Evolutionary conservation across 2,888 invertebrate genomes (phyloP), one percentile per base, ranked within the genome.

Genomic region (Limnephilus auricula): DNA sequence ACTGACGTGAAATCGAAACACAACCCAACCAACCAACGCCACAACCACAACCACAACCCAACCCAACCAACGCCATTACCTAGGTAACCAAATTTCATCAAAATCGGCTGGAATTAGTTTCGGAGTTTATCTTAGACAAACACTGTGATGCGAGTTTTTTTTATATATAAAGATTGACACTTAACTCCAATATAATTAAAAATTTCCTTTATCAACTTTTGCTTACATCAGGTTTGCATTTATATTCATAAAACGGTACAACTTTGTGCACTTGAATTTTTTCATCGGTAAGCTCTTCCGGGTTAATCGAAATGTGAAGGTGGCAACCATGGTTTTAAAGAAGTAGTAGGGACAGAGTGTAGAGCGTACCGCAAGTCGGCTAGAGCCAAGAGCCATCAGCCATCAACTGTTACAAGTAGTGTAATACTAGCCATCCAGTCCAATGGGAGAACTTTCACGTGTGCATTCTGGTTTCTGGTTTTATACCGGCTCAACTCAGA

Each of bases 401-500:
- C 12, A 32, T 5, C 6, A 25, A 25, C 65, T 25, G 25, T 25
- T 65, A 65, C 65, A 25, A 65, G 65, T 65, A 65, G 65, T 65
- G 9, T 25, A 65, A 65, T n/a, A 65, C n/a, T 65, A 65, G 65
- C 65, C 65, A 65, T 65, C 65, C 65, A n/a, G 65, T 65, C 65
- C 65, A 25, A 25, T 65, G 65, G 65, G 65, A 37, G 87, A 88
- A 88, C 87, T 88, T 88, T 88, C 87, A 88, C 87, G 32, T 88
- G 32, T 78, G 78, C 78, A 88, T 78, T 88, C 87, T 88, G 45
- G 84, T 65, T 65, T 65, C 87, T 87, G 84, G 85, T 88, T 88
- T 88, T 78, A 79, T 78, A 34, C 79, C 78, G 87, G 34, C 87
- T 88, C n/a, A 18, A 34, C 87, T 65, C 34, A n/a, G 37, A 88